Percentiles rank a stretch among this genome's conserved stretches.
phyloP scores from a whole-genome alignment of 2,113 vertebrate species.

The Oncorhynchus nerka region DNA sequence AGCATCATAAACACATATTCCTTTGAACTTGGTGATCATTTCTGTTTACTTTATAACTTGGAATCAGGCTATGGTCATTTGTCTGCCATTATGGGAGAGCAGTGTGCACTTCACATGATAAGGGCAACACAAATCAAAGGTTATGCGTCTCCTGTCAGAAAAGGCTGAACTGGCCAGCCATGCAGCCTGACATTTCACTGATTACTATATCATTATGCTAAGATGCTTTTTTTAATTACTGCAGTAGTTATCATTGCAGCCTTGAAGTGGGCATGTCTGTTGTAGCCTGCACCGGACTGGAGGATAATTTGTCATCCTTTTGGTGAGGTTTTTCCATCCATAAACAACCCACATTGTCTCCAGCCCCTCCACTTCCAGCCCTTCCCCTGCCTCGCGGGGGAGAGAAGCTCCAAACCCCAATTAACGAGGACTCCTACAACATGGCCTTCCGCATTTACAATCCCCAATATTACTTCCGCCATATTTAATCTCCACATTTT shows the following conservation, averaged over 20 bases:
- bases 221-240: constrained; percentile 30
- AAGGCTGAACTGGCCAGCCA: constrained; percentile 6
- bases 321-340: constrained; percentile 46
- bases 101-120: background rate
- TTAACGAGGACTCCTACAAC: constrained; percentile 47
- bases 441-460: constrained; percentile 44
- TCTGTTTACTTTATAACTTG: constrained; percentile 1
- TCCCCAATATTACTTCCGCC: constrained; percentile 40
- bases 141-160: constrained; percentile 3
- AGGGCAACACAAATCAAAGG: constrained; percentile 13
- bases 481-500: constrained; percentile 30
- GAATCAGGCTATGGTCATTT: constrained; percentile 21
- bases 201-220: constrained; percentile 21
- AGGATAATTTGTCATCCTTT: constrained; percentile 43
- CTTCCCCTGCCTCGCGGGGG: constrained; percentile 42
- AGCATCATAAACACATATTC: constrained; percentile 21
- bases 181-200: constrained; percentile 17
- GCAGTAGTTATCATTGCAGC: constrained; percentile 23
- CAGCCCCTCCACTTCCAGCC: constrained; percentile 41
- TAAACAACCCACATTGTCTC: constrained; percentile 60
- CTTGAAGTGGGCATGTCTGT: constrained; percentile 32
- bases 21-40: constrained; percentile 19
- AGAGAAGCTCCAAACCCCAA: constrained; percentile 49
- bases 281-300: constrained; percentile 23
- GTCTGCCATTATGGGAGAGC: constrained; percentile 10